Evolutionary conservation across 2,113 vertebrate species (phyloP), one percentile per base, ranked within the genome.

Genomic region (Saguinus imperator): DNA sequence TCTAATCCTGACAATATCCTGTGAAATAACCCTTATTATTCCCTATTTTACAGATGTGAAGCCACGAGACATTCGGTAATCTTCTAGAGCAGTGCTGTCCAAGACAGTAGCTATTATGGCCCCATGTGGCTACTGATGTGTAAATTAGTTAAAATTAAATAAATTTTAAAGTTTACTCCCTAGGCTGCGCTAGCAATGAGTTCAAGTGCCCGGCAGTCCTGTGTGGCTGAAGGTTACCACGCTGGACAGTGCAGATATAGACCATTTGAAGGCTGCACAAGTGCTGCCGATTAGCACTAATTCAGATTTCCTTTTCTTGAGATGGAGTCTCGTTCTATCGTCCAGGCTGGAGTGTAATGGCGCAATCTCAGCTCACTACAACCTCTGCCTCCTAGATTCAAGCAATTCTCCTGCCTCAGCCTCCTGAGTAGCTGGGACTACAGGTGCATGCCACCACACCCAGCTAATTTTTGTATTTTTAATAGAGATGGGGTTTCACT

Each of bases 221-320:
- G 0, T 1, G 32, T 64, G 57, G 61, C n/a, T 43, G 3, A 32
- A 6, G 66, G 43, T 81, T 17, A 16, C 82, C 91, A 29, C 20
- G 2, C 0, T 45, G 29, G 55, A 55, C 9, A 27, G 29, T 3
- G 10, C 10, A 7, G n/a, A 58, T 1, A 10, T 0, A 20, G 64
- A 20, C 61, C 37, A 37, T 68, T 87, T 0, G 4, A 40, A 61
- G 6, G 37, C 1, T 3, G 5, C 11, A 68, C 70, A 48, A 35
- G 23, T 57, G 70, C 58, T 43, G 0, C 32, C 35, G 79, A 12
- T 79, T 20, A 7, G 70, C 1, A 2, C 32, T 50, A 14, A 37
- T 14, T 25, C 40, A 48, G 37, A 57, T 64, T 32, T 64, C 61
- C 27, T 14, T 64, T 64, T 29, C 6, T 32, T 32, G 61, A 64